These are phyloP conservation scores for Stegana nigrithorax DNA, from an alignment of 2,888 invertebrate genomes.

Conservation along the genomic window DNA sequence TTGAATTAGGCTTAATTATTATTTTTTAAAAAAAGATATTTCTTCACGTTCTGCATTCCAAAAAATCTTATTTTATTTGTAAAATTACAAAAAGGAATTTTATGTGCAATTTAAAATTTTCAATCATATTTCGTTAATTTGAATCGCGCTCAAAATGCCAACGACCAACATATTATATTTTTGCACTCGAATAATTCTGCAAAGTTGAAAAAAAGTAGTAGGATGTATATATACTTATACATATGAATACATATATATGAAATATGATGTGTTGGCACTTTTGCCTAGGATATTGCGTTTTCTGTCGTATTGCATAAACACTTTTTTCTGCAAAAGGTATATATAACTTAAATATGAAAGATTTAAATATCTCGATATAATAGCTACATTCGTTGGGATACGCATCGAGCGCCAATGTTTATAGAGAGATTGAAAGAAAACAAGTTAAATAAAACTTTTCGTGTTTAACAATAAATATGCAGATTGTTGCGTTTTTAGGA, in stretches of 20 bases:
- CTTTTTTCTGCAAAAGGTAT: neutral
- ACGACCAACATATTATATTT: too few species aligned
- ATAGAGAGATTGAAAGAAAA: neutral
- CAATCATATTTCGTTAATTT: too few species aligned
- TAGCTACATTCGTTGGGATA: neutral
- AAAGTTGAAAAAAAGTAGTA: too few species aligned
- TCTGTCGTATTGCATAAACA: neutral
- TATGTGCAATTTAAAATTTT: too few species aligned
- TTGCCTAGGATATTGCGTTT: neutral
- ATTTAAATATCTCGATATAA: too few species aligned
- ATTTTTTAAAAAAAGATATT: too few species aligned
- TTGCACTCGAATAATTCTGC: too few species aligned
- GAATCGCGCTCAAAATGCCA: too few species aligned
- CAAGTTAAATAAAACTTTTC: neutral
- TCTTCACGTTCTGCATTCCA: too few species aligned
- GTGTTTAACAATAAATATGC: neutral
- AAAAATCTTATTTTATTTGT: too few species aligned
- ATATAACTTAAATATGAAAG: neutral
- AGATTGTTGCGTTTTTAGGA: constrained; percentile 67
- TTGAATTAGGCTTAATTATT: too few species aligned
- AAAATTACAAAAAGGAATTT: too few species aligned
- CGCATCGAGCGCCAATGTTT: neutral
- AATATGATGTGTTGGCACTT: neutral
- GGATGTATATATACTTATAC: neutral
- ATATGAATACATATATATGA: neutral